phyloP scores from a whole-genome alignment of 2,113 vertebrate species.

The Pavo muticus region DNA sequence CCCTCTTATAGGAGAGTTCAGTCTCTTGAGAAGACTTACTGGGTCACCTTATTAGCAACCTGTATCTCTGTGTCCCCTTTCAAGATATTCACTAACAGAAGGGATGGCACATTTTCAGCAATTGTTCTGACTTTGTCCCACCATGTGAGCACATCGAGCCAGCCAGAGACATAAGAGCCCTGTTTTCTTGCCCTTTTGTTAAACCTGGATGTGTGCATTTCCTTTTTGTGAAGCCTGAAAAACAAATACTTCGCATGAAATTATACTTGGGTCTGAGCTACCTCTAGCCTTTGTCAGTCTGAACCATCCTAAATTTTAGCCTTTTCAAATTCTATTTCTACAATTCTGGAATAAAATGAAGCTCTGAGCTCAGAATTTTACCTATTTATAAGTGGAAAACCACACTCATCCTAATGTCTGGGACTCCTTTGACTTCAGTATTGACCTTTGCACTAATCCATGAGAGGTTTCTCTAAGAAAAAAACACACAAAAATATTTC shows the following conservation, averaged over 20 bases:
- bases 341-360: not conserved
- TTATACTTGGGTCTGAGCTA: not conserved
- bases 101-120: not conserved
- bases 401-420: not conserved
- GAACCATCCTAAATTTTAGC: not conserved
- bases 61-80: not conserved
- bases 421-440: accelerated
- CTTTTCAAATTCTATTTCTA: not conserved
- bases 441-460: not conserved
- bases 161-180: not conserved
- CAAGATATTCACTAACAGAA: not conserved
- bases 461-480: not conserved
- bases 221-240: not conserved
- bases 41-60: not conserved
- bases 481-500: not conserved
- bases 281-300: not conserved
- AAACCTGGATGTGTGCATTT: not conserved
- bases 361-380: not conserved
- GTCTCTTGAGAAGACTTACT: not conserved
- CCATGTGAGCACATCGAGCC: not conserved
- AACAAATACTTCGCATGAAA: not conserved
- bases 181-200: accelerated
- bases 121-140: not conserved
- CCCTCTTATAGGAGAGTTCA: not conserved
- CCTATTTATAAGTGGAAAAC: not conserved